Percentiles rank a stretch among this genome's conserved stretches.
Evolutionary conservation across 2,113 vertebrate genomes (phyloP).

Genomic region (Pantherophis guttatus): DNA sequence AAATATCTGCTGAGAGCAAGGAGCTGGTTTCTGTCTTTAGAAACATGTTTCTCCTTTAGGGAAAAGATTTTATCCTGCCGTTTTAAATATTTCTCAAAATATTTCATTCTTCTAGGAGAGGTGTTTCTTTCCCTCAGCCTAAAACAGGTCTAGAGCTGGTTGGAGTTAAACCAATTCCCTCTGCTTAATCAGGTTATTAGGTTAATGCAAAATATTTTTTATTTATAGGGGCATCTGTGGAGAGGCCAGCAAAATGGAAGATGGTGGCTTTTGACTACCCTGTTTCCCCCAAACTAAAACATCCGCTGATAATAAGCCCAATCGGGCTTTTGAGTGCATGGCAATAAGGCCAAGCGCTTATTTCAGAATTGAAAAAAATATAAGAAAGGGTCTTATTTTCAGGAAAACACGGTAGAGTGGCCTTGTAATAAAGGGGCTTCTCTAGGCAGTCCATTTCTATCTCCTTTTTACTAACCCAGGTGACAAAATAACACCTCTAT

Average conservation of each 20-base stretch:
- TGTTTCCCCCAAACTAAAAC: too few species aligned
- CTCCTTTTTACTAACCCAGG: not conserved
- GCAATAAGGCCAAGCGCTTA: too few species aligned
- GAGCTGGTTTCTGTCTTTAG: too few species aligned
- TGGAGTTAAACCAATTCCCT: not conserved
- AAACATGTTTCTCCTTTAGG: too few species aligned
- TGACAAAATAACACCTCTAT: not conserved
- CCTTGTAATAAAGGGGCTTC: not conserved
- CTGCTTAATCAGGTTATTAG: not conserved
- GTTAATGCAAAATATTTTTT: not conserved
- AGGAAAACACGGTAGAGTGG: not conserved
- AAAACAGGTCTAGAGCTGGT: not conserved
- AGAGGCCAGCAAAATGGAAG: not conserved
- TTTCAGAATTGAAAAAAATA: too few species aligned
- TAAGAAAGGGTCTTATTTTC: too few species aligned
- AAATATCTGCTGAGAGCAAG: too few species aligned
- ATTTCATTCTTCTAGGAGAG: too few species aligned
- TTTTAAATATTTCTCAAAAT: too few species aligned
- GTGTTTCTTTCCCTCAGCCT: not conserved
- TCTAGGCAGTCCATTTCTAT: not conserved
- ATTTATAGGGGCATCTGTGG: not conserved
- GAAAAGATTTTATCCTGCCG: too few species aligned
- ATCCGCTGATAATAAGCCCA: too few species aligned
- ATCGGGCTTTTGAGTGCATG: too few species aligned
- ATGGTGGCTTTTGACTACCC: not conserved